Evolutionary conservation across 1,140 invertebrate genomes (phyloP).

Genomic region (Zaprionus kolodkinae): DNA sequence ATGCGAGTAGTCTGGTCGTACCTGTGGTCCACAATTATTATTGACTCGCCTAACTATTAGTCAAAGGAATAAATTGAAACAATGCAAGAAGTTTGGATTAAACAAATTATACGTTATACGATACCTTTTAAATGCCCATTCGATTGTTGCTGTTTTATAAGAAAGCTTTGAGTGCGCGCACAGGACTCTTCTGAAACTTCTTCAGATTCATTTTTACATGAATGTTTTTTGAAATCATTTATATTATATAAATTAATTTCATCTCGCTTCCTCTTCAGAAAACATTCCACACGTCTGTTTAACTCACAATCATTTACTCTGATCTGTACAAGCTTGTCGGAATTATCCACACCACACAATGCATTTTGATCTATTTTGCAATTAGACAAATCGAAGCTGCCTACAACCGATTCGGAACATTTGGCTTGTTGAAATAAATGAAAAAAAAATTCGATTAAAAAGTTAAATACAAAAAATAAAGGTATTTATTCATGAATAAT

Average conservation of each 20-base stretch:
- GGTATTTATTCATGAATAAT: neutral
- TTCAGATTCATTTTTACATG: neutral
- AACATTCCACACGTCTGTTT: constrained; percentile 86
- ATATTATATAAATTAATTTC: constrained; percentile 88
- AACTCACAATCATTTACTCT: constrained; percentile 86
- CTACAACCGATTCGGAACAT: constrained; percentile 21
- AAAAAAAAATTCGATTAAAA: neutral
- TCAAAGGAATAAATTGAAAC: neutral
- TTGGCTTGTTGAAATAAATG: constrained; percentile 28
- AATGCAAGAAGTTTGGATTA: neutral
- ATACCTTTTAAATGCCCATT: constrained; percentile 90
- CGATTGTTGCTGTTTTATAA: constrained; percentile 87
- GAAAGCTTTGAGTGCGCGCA: constrained; percentile 88
- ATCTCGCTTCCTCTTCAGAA: constrained; percentile 87
- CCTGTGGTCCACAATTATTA: constrained; percentile 87
- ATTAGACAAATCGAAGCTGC: constrained; percentile 59
- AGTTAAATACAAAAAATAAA: neutral
- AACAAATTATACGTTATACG: neutral
- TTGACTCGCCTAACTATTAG: constrained; percentile 85
- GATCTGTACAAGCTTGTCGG: constrained; percentile 86
- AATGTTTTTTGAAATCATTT: constrained; percentile 87
- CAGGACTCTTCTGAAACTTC: constrained; percentile 84
- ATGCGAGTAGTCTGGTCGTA: constrained; percentile 68
- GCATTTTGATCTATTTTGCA: constrained; percentile 70
- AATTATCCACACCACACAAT: constrained; percentile 63